Conservation (phyloP, 2,888 invertebrate genomes). For the Escarpia spicata region DNA sequence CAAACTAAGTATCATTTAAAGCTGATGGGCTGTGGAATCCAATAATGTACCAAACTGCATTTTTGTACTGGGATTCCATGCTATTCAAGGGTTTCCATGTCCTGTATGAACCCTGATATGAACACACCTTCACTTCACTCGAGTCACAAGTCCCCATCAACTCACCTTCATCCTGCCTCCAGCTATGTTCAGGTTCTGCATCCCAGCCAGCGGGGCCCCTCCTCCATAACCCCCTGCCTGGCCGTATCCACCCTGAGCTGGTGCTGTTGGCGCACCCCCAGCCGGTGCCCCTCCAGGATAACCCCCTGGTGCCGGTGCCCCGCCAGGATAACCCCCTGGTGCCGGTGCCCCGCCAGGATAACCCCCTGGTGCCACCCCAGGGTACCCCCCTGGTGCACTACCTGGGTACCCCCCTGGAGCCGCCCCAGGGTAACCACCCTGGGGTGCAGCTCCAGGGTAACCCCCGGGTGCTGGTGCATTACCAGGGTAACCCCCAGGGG, state of each 20-base stretch:
- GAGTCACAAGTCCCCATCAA: neutral
- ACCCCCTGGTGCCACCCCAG: neutral
- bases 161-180: conserved; percentile 10
- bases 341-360: neutral
- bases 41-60: no score
- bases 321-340: neutral
- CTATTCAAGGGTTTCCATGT: no score
- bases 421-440: neutral
- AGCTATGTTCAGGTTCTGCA: conserved; percentile 13
- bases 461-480: neutral
- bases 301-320: neutral
- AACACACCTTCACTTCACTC: no score
- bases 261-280: neutral
- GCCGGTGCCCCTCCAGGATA: neutral
- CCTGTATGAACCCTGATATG: no score
- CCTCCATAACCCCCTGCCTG: neutral
- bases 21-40: no score
- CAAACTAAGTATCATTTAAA: no score
- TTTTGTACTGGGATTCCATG: no score
- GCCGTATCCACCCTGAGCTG: neutral
- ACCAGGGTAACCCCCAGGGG: neutral
- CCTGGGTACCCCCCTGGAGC: neutral
- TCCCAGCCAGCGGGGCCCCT: neutral
- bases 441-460: neutral
- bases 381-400: neutral